Percentiles rank a stretch among this genome's conserved stretches.
phyloP scores from a whole-genome alignment of 2,797 vertebrate genomes.

The Diplodus sargus region DNA sequence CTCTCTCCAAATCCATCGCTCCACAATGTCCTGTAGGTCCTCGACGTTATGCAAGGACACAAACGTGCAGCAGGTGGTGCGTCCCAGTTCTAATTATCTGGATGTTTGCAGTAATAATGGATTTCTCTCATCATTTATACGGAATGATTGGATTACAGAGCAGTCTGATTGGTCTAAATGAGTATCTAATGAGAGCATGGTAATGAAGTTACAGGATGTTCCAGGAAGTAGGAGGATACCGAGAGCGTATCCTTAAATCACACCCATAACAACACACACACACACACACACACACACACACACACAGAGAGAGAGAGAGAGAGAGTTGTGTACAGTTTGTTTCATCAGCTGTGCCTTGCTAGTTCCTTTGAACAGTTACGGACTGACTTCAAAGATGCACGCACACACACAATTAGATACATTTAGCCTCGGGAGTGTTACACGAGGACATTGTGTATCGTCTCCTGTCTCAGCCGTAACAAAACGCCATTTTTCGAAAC shows the following conservation, averaged over 20 bases:
- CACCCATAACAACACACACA: conserved; percentile 24
- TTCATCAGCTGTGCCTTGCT: conserved; percentile 55
- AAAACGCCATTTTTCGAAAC: conserved; percentile 8
- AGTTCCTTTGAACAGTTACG: conserved; percentile 47
- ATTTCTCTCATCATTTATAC: conserved; percentile 74
- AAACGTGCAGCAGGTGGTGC: conserved; percentile 47
- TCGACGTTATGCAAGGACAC: not conserved
- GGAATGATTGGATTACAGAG: conserved; percentile 79
- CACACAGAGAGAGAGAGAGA: not conserved
- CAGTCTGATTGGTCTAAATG: conserved; percentile 82
- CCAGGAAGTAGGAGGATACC: conserved; percentile 77
- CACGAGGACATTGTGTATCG: conserved; percentile 9
- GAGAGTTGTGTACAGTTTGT: conserved; percentile 46
- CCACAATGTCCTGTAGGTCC: not conserved
- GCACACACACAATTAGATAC: conserved; percentile 17
- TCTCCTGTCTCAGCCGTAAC: conserved; percentile 18
- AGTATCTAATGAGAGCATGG: conserved; percentile 79
- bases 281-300: conserved; percentile 26
- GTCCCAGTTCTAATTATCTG: conserved; percentile 54
- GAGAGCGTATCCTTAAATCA: conserved; percentile 54
- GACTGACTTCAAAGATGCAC: conserved; percentile 53
- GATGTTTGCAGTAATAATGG: conserved; percentile 69
- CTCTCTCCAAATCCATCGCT: not conserved
- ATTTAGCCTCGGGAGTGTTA: conserved; percentile 25
- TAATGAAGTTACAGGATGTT: conserved; percentile 83